These are phyloP conservation scores for Turritopsis rubra DNA, from an alignment of 30 jellyfish, hydroid and myxozoan genomes.

Conservation along the genomic window DNA sequence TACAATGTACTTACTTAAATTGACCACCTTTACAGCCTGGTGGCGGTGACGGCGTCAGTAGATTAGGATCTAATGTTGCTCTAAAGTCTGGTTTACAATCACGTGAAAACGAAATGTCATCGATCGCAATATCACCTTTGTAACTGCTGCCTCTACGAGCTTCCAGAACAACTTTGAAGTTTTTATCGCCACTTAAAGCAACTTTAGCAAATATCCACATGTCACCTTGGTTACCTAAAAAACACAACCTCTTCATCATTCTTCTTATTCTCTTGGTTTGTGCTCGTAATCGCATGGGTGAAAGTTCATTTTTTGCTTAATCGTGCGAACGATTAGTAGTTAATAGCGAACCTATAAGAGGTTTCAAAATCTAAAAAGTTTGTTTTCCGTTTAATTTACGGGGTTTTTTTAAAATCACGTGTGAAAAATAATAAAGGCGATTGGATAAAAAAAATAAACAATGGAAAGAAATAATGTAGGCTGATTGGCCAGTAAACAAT, in stretches of 20 bases:
- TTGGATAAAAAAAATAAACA: too few species aligned
- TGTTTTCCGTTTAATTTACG: too few species aligned
- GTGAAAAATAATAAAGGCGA: too few species aligned
- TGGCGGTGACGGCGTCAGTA: constrained; percentile 76
- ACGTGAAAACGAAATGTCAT: constrained; percentile 86
- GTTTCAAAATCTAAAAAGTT: too few species aligned
- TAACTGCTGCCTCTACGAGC: constrained; percentile 78
- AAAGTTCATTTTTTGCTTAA: too few species aligned
- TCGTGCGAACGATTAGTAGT: too few species aligned
- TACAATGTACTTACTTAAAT: constrained; percentile 67
- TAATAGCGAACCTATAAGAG: too few species aligned
- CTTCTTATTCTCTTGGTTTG: neutral
- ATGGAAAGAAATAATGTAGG: neutral
- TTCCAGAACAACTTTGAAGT: constrained; percentile 75
- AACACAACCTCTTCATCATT: neutral
- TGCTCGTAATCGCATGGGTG: too few species aligned
- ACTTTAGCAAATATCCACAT: constrained; percentile 73
- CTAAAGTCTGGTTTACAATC: constrained; percentile 84
- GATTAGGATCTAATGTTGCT: constrained; percentile 80
- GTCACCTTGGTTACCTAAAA: constrained; percentile 89
- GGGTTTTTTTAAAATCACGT: too few species aligned
- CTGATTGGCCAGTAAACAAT: too few species aligned
- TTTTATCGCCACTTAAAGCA: constrained; percentile 28
- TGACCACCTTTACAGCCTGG: constrained; percentile 89
- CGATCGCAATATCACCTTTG: constrained; percentile 85